Conservation (phyloP, 2,888 invertebrate species). For the Spilosoma lubricipeda region DNA sequence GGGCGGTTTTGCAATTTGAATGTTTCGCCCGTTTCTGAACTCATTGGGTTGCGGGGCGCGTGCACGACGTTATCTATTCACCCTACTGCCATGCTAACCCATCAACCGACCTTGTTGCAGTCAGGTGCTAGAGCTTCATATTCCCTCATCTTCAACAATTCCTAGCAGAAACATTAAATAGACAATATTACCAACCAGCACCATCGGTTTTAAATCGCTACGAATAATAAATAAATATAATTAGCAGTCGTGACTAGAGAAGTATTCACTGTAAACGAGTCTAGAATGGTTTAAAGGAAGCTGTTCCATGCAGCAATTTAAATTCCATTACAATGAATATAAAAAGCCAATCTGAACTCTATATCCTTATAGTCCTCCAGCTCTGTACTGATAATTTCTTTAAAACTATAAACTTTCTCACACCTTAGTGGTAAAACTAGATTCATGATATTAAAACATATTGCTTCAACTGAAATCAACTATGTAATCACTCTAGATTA, state of each 20-base stretch:
- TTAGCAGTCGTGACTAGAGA: conserved; percentile 77
- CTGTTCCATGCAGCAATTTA: conserved; percentile 75
- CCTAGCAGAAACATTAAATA: not conserved
- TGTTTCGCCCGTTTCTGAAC: conserved; percentile 79
- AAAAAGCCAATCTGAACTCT: conserved; percentile 75
- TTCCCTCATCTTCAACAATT: not conserved
- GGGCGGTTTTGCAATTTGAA: conserved; percentile 84
- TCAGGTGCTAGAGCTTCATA: conserved; percentile 13
- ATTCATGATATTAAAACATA: conserved; percentile 17
- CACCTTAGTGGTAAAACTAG: conserved; percentile 38
- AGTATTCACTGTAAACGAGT: conserved; percentile 70
- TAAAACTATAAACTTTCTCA: conserved; percentile 51
- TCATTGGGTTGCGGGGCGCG: conserved; percentile 84
- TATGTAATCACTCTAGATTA: not conserved
- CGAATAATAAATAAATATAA: conserved; percentile 67
- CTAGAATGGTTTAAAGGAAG: conserved; percentile 75
- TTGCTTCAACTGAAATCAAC: conserved; percentile 5
- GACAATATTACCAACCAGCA: not conserved
- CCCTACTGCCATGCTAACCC: conserved; percentile 17
- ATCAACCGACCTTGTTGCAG: conserved; percentile 17
- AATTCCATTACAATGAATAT: conserved; percentile 78
- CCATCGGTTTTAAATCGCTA: conserved; percentile 49
- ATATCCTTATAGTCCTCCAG: conserved; percentile 52
- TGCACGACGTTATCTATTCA: conserved; percentile 69
- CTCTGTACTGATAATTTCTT: conserved; percentile 59